phyloP scores from a whole-genome alignment of 2,797 vertebrate species.

The Dipus sagitta region DNA sequence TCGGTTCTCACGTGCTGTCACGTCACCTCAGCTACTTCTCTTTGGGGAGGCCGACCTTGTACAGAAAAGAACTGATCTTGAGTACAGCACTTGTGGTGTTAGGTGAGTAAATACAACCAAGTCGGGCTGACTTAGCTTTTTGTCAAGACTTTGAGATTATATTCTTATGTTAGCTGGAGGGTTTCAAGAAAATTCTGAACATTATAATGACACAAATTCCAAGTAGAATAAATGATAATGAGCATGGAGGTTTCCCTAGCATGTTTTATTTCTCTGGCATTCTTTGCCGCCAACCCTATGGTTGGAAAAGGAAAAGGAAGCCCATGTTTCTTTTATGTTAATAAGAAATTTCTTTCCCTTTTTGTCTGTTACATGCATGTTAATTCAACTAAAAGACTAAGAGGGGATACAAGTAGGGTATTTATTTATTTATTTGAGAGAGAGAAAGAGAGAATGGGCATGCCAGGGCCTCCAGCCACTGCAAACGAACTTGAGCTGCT shows the following conservation, averaged over 20 bases:
- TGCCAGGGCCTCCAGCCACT: too few species aligned
- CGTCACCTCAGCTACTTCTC: neutral
- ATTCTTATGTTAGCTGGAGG: constrained; percentile 3
- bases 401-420: neutral
- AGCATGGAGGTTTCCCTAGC: neutral
- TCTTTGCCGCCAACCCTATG: neutral
- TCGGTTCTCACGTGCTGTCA: neutral
- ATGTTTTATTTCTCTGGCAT: too few species aligned
- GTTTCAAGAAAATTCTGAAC: constrained; percentile 18
- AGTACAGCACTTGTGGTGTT: neutral
- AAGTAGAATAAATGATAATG: neutral
- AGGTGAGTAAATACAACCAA: constrained; percentile 12
- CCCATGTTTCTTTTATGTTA: constrained; percentile 18
- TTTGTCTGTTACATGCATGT: neutral
- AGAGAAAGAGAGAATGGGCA: too few species aligned
- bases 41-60: neutral
- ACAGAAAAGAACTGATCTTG: neutral
- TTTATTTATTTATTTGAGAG: too few species aligned
- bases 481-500: too few species aligned
- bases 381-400: constrained; percentile 24
- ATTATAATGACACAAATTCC: constrained; percentile 45
- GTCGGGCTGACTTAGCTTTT: constrained; percentile 22
- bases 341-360: neutral
- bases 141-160: constrained; percentile 9
- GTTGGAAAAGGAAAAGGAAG: neutral